Evolutionary conservation across 2,797 vertebrate species (phyloP), one percentile per base, ranked within the genome.

Genomic region (Falco concolor): DNA sequence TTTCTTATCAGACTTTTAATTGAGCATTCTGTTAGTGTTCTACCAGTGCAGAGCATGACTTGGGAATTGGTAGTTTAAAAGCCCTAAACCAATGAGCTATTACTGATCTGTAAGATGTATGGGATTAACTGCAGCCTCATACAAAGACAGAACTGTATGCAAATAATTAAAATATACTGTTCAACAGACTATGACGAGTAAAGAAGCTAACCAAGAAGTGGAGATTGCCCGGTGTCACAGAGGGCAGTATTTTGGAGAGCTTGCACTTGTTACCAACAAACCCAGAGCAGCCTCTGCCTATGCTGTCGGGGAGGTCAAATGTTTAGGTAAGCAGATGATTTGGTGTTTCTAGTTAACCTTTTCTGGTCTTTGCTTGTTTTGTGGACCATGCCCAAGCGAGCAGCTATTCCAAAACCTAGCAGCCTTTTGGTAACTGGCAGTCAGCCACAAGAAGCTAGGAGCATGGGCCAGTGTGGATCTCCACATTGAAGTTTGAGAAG

Each of bases 201-300:
- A 99, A 93, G 99, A 99, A 97, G 98, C 98, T 90, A 99, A 99
- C 95, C 98, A 98, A 68, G 99, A 99, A 97, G 99, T 99, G 91
- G 99, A 99, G 98, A 98, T 99, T 91, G 97, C 99, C 16, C 98
- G 99, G 93, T 99, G 99, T 98, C 98, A 97, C 97, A 98, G 98
- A 98, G 99, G 99, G 90, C 99, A 99, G 61, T 99, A 99, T 98
- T 99, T 99, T 72, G 99, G 99, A 97, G 99, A 99, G 95, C 99
- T 99, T 96, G 99, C 99, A 93, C 98, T 99, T 75, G 99, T 99
- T 98, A 99, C 99, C 96, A 99, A 99, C 98, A 99, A 99, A 98
- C 99, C 99, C 96, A 98, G 99, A 96, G 99, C 99, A 67, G 99
- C 99, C 95, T 99, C 99, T 42, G 99, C 98, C 69, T 99, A 99